A percentile compares a stretch with the other conserved stretches of the same genome.
phyloP scores from a whole-genome alignment of 2,888 invertebrate species.

The Athalia circularis region DNA sequence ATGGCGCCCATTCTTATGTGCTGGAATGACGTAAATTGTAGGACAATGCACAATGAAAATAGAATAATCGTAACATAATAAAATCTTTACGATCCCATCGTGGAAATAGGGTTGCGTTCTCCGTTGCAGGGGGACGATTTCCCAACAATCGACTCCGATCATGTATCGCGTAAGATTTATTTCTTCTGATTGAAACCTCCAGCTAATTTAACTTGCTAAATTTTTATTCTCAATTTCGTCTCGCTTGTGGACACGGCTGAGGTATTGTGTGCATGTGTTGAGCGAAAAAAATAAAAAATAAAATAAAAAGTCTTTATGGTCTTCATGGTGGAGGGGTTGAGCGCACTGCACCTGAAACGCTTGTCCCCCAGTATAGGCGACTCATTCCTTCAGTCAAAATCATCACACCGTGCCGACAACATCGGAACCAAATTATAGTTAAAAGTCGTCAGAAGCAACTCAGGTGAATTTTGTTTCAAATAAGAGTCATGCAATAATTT shows the following conservation, averaged over 20 bases:
- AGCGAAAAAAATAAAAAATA: background rate
- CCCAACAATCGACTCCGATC: constrained; percentile 14
- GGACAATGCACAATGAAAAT: constrained; percentile 12
- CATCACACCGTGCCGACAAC: constrained; percentile 51
- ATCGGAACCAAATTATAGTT: constrained; percentile 43
- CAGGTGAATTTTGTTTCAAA: constrained; percentile 19
- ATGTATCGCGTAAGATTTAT: constrained; percentile 13
- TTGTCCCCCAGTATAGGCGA: constrained; percentile 19
- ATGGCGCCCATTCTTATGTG: background rate
- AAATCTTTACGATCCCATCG: constrained; percentile 12
- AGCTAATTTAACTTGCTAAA: constrained; percentile 7
- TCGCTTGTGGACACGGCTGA: constrained; percentile 12
- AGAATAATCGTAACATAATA: background rate
- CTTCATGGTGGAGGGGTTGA: constrained; percentile 42
- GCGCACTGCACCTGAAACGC: constrained; percentile 45
- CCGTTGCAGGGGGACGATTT: background rate
- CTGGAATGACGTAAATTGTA: constrained; percentile 3
- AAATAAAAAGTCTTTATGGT: constrained; percentile 38
- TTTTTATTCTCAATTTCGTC: constrained; percentile 17
- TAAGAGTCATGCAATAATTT: background rate
- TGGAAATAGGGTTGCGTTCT: constrained; percentile 21
- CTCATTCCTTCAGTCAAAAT: constrained; percentile 55
- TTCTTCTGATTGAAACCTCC: constrained; percentile 5
- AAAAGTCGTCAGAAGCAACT: constrained; percentile 16
- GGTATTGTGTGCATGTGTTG: constrained; percentile 13